Evolutionary conservation across 2,888 invertebrate species (phyloP).

Genomic region (Erebia aethiops): DNA sequence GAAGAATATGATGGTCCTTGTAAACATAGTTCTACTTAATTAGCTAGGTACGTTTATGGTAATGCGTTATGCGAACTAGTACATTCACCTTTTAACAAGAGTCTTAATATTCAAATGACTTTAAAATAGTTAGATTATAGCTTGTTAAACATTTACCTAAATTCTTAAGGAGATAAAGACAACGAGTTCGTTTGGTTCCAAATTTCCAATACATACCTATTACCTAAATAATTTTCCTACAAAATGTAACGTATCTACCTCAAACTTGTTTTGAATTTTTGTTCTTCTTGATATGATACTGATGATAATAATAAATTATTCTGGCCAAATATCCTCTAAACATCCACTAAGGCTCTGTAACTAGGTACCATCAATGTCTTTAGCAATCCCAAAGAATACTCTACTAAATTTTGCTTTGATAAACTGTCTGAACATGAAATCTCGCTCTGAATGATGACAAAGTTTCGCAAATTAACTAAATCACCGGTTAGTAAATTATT

Average conservation of each 20-base stretch:
- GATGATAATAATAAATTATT: too few species aligned
- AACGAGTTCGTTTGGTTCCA: conserved; percentile 1
- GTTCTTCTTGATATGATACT: too few species aligned
- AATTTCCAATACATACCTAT: neutral
- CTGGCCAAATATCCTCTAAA: too few species aligned
- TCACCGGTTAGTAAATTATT: conserved; percentile 34
- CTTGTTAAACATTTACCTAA: neutral
- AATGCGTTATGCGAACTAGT: neutral
- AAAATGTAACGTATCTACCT: too few species aligned
- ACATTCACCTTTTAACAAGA: neutral
- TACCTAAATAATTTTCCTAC: too few species aligned
- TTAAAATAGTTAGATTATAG: neutral
- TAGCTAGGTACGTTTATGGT: neutral
- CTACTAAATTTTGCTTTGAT: neutral
- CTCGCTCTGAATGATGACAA: conserved; percentile 10
- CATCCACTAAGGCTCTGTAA: too few species aligned
- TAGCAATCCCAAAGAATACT: neutral
- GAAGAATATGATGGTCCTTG: neutral
- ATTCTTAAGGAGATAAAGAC: neutral
- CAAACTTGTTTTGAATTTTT: neutral
- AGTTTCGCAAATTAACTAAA: conserved; percentile 23
- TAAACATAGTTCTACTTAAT: neutral
- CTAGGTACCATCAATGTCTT: neutral
- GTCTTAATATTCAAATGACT: neutral
- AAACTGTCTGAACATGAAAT: neutral